Conservation (phyloP, 2,797 vertebrate genomes). For the Bryconaethiops microstoma region DNA sequence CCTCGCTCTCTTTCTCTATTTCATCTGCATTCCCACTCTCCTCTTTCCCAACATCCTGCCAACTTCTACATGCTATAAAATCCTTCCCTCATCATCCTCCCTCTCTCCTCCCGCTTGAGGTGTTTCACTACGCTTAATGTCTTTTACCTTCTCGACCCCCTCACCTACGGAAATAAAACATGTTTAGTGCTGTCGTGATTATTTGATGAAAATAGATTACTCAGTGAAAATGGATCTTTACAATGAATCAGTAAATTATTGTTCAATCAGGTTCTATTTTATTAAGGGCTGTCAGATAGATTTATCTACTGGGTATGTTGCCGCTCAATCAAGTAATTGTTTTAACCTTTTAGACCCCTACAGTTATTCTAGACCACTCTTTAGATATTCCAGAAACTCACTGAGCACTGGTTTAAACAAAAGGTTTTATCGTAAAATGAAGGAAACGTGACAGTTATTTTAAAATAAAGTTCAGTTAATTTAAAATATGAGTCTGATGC, state of each 20-base stretch:
- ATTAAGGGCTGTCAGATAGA: no score
- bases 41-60: slow-evolving; percentile 15
- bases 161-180: not conserved
- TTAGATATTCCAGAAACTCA: no score
- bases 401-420: no score
- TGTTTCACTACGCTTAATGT: slow-evolving; percentile 10
- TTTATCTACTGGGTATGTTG: no score
- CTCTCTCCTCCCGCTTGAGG: not conserved
- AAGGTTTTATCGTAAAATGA: no score
- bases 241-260: not conserved
- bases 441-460: no score
- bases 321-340: no score
- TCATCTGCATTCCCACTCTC: not conserved
- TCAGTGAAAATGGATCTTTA: no score
- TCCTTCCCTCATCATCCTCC: slow-evolving; percentile 22
- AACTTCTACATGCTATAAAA: slow-evolving; percentile 1
- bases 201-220: not conserved
- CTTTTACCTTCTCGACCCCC: slow-evolving; percentile 34
- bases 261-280: not conserved
- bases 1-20: slow-evolving; percentile 32
- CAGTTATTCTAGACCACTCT: no score
- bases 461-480: no score
- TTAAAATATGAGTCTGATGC: no score
- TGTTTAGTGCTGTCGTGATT: not conserved
- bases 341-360: no score